These are phyloP conservation scores for Phrixothrix hirtus DNA, from an alignment of 2,888 invertebrate genomes.

Conservation along the genomic window DNA sequence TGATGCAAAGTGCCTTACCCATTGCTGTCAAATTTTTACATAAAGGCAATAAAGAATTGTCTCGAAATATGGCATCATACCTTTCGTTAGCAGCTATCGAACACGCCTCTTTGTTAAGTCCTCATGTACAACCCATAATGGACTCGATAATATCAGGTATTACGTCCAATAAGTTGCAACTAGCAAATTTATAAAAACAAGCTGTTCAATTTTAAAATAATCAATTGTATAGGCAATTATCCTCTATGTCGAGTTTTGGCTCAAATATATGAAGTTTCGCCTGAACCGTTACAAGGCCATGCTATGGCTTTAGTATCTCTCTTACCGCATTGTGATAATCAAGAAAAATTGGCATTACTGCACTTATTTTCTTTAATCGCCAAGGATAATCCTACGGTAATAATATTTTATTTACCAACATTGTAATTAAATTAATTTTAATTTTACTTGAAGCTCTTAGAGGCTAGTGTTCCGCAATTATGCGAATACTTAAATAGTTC, in stretches of 20 bases:
- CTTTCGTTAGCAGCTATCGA: conserved; percentile 90
- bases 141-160: conserved; percentile 84
- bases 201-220: no score
- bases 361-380: conserved; percentile 83
- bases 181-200: no score
- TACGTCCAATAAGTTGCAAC: no score
- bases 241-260: conserved; percentile 85
- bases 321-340: conserved; percentile 80
- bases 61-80: conserved; percentile 88
- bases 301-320: conserved; percentile 80
- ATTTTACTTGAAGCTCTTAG: conserved; percentile 63
- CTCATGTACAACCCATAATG: conserved; percentile 87
- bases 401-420: conserved; percentile 8
- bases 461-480: conserved; percentile 80
- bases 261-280: conserved; percentile 87
- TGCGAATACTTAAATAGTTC: conserved; percentile 72
- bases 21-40: conserved; percentile 90
- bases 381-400: conserved; percentile 74
- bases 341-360: conserved; percentile 83
- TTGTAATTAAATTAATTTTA: conserved; percentile 12
- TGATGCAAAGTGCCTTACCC: conserved; percentile 85
- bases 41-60: conserved; percentile 87
- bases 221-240: conserved; percentile 93
- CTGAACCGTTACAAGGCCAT: conserved; percentile 83
- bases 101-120: conserved; percentile 82